Base-by-base conservation (phyloP, 1,140 invertebrate genomes). In the Orius laevigatus region DNA sequence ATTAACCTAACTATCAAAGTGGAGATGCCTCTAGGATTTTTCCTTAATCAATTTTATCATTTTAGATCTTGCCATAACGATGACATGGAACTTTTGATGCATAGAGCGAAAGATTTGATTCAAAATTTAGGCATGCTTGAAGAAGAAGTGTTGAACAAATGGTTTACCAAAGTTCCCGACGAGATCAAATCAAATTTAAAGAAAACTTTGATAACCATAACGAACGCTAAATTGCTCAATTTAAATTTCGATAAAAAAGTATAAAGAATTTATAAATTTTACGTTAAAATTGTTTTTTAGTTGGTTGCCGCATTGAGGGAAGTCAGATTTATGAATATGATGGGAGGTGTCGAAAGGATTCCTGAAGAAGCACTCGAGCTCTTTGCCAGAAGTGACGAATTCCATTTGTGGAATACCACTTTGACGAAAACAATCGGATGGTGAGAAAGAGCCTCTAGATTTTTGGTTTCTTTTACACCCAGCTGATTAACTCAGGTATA, bases 241-340 rank as follows among this genome's bases (percentile, higher is more conserved):
- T 53, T 70, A 8, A 72, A 71, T 55, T 71, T 73, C 50, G 61
- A 65, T 39, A 44, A 56, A 5, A 62, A 67, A 66, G 59, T 76
- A 32, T 18, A 3, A 5, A n/a, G 5, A 16, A 16, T 5, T 43
- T 14, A 41, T 8, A 11, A 15, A 16, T 16, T 19, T 19, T 25
- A 8, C n/a, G n/a, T n/a, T n/a, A 49, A 6, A 49, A 44, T 43
- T 55, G 34, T n/a, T 47, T 43, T 46, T 36, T 46, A 62, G 60
- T 46, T 62, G 11, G 54, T 47, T 18, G 57, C 55, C 14, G 18
- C 63, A 3, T 34, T 82, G 14, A 64, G 69, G 15, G 79, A 81
- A 66, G 70, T 74, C 25, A 70, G 70, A 6, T 80, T 78, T 56
- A 67, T 81, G 65, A 71, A 69, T 12, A 68, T 71, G 40, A 64